A percentile compares a stretch with the other conserved stretches of the same genome.
Evolutionary conservation across 1,140 invertebrate species (phyloP).

Genomic region (Procambarus clarkii): DNA sequence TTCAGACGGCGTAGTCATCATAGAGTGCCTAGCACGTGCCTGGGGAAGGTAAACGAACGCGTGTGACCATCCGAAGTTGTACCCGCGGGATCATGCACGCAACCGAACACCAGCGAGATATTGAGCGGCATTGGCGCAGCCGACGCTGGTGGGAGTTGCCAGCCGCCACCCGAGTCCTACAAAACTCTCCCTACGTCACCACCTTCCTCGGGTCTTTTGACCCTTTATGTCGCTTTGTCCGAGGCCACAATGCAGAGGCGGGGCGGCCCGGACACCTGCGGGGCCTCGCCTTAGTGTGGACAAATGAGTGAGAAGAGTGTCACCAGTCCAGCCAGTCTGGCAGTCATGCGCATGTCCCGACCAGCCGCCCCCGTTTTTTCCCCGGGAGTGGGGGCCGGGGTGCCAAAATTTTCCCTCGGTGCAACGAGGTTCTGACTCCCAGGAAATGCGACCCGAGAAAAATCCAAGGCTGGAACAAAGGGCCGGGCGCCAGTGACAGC

Average conservation of each 20-base stretch:
- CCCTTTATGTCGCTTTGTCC: not conserved
- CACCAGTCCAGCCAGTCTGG: not conserved
- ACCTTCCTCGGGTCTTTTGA: not conserved
- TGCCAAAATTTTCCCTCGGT: slow-evolving; percentile 69
- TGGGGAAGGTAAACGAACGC: not conserved
- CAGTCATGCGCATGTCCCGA: slow-evolving; percentile 62
- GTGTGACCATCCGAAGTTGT: slow-evolving; percentile 49
- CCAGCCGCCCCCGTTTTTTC: slow-evolving; percentile 66
- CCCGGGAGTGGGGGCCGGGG: slow-evolving; percentile 61
- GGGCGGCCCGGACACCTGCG: not conserved
- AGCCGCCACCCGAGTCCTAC: not conserved
- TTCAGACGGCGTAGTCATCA: no score
- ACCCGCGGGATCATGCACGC: slow-evolving; percentile 58
- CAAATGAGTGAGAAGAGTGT: no score
- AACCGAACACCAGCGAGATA: slow-evolving; percentile 66
- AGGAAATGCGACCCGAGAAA: slow-evolving; percentile 65
- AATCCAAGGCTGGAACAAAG: slow-evolving; percentile 61
- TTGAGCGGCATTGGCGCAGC: slow-evolving; percentile 70
- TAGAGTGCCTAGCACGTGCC: not conserved
- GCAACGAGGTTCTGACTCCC: slow-evolving; percentile 61
- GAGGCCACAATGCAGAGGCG: not conserved
- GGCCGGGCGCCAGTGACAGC: slow-evolving; percentile 44
- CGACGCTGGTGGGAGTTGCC: slow-evolving; percentile 60
- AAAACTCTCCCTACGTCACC: slow-evolving; percentile 1
- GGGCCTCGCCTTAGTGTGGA: not conserved